Conservation (phyloP, 2,797 vertebrate genomes). For the Sebastes iracundus region DNA sequence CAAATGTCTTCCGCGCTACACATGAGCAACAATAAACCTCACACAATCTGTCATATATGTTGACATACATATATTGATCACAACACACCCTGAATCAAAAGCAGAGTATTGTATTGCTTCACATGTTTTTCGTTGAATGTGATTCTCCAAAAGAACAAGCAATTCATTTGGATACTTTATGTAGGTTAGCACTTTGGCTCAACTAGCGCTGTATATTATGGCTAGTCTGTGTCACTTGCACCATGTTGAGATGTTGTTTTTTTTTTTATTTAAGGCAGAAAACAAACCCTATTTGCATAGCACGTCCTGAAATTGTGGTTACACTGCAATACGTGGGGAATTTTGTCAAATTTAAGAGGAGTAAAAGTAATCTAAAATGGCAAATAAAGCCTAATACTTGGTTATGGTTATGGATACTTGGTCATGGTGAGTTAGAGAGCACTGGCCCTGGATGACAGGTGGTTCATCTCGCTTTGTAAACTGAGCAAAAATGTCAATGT, state of each 20-base stretch:
- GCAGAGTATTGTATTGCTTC: not conserved
- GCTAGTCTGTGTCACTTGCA: not conserved
- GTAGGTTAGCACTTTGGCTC: not conserved
- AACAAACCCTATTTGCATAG: not conserved
- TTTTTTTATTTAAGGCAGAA: not conserved
- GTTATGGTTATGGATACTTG: not conserved
- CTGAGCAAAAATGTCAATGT: not conserved
- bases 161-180: not conserved
- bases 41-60: not conserved
- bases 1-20: constrained; percentile 13
- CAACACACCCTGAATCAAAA: not conserved
- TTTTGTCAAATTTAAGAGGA: not conserved
- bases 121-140: not conserved
- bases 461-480: not conserved
- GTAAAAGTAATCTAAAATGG: not conserved
- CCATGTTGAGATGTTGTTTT: not conserved
- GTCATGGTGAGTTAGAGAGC: not conserved
- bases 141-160: not conserved
- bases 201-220: not conserved
- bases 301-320: not conserved
- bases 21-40: not conserved
- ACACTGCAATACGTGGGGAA: not conserved
- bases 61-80: not conserved
- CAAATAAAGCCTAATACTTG: not conserved
- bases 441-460: not conserved